phyloP scores from a whole-genome alignment of 92 coral and sea anemone genomes.

The Parazoanthus atlanticus region DNA sequence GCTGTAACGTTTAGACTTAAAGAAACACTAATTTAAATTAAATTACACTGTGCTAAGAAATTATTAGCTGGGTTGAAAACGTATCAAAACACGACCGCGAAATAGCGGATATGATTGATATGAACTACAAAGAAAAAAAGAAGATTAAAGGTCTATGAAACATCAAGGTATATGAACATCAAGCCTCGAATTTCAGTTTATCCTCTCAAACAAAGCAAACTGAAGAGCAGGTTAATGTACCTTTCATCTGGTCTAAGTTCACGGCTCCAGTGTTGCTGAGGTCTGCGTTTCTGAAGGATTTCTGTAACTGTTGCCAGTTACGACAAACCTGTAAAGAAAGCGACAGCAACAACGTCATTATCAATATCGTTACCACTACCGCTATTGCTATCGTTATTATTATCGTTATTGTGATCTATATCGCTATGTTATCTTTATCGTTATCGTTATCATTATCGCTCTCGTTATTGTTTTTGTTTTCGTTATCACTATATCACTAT shows the following conservation, averaged over 20 bases:
- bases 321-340: conserved; percentile 73
- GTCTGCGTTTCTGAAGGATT: conserved; percentile 81
- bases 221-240: conserved; percentile 22
- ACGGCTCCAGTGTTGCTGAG: conserved; percentile 71
- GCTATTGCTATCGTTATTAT: neutral
- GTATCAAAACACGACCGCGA: too few species aligned
- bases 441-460: too few species aligned
- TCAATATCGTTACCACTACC: neutral
- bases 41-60: too few species aligned
- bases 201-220: neutral
- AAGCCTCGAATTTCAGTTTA: neutral
- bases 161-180: neutral
- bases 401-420: neutral
- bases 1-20: too few species aligned
- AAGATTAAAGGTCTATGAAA: too few species aligned
- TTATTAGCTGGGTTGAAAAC: too few species aligned
- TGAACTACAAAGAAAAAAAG: too few species aligned
- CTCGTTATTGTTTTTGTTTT: too few species aligned
- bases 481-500: too few species aligned
- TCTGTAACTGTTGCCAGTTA: conserved; percentile 90
- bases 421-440: neutral
- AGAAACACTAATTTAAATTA: too few species aligned
- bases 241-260: conserved; percentile 74
- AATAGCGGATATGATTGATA: too few species aligned
- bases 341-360: neutral